Evolutionary conservation across 2,888 invertebrate genomes (phyloP).

Genomic region (Allophyes oxyacanthae): DNA sequence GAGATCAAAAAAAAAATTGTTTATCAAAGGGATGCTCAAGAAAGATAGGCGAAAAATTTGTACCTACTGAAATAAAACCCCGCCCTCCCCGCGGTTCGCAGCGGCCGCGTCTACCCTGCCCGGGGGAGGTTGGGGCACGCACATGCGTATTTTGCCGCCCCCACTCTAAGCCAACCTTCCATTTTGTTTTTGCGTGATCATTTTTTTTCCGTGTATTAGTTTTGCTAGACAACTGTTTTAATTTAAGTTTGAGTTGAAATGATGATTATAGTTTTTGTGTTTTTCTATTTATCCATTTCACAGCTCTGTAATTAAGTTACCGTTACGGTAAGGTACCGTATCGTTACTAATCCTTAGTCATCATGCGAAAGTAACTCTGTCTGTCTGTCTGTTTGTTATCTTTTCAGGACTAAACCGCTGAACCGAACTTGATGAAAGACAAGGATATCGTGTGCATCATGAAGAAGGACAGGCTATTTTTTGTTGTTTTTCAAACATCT

Average conservation of each 20-base stretch:
- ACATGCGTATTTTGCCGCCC: slow-evolving; percentile 83
- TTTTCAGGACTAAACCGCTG: too few relatives aligned
- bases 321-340: too few relatives aligned
- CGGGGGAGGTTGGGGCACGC: slow-evolving; percentile 69
- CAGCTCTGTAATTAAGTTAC: too few relatives aligned
- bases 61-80: slow-evolving; percentile 69
- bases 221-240: slow-evolving; percentile 57
- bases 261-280: background rate
- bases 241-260: slow-evolving; percentile 19
- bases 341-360: too few relatives aligned
- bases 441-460: too few relatives aligned
- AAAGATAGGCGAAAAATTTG: slow-evolving; percentile 67
- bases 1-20: slow-evolving; percentile 34
- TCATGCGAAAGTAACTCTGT: too few relatives aligned
- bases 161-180: slow-evolving; percentile 80
- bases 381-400: too few relatives aligned
- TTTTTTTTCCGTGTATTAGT: slow-evolving; percentile 58
- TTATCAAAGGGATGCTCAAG: slow-evolving; percentile 66
- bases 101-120: slow-evolving; percentile 53
- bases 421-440: too few relatives aligned
- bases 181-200: slow-evolving; percentile 83
- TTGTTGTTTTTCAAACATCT: too few relatives aligned
- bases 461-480: too few relatives aligned
- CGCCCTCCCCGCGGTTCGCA: slow-evolving; percentile 62
- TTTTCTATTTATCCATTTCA: background rate